Evolutionary conservation across 2,888 invertebrate species (phyloP), one percentile per base, ranked within the genome.

Genomic region (Agriotes lineatus): DNA sequence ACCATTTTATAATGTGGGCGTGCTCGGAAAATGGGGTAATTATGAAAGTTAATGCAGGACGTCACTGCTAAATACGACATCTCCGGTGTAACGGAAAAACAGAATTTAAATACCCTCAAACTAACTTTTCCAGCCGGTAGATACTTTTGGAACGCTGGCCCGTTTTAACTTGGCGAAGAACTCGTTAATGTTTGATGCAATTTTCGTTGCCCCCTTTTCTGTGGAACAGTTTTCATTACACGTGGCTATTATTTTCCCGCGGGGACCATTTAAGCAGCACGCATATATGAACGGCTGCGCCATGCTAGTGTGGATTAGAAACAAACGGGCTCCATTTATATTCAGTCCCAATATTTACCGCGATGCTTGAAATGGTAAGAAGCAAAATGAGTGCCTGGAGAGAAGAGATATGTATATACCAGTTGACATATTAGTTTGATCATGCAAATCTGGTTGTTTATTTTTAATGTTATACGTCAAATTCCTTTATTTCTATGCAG

Each of bases 161-260:
- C 6, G 10, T 5, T 45, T 19, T 45, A 45, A 20, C 25, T 48
- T 48, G 12, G 3, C 6, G 19, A 48, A 20, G 25, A 48, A 48
- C 22, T 4, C 25, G 25, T 48, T 48, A 48, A 48, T 19, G 12
- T 25, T 18, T 48, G 48, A 48, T 22, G 25, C 20, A 20, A 48
- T 48, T 48, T 48, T 54, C 54, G 52, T 9, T 30, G 18, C n/a
- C n/a, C 9, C 7, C 16, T 16, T 45, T 19, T 54, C 33, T 54
- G 54, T 30, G 19, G 33, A 54, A 54, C 33, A 33, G 54, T 35
- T 30, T 54, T 16, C 54, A 54, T 30, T 54, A 30, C 33, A 30
- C 25, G 33, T 54, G 54, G 5, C n/a, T 54, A 54, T 54, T 35
- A 54, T 54, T 54, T 54, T 19, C 16, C 54, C 54, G 18, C 2